Evolutionary conservation across 2,888 invertebrate genomes (phyloP), one percentile per base, ranked within the genome.

Genomic region (Ophonus ardosiacus): DNA sequence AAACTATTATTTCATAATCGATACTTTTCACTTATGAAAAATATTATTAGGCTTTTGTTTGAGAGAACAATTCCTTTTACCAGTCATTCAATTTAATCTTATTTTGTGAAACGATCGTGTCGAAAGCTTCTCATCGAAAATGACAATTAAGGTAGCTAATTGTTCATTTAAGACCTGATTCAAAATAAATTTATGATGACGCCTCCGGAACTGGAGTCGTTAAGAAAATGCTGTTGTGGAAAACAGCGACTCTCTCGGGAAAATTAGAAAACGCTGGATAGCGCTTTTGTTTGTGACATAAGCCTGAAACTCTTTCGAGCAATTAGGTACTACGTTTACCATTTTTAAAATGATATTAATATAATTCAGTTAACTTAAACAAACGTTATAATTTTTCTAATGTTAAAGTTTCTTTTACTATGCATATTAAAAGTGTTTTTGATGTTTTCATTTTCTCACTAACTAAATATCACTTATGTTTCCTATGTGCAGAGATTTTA

Each of bases 181-280:
- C 17, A 10, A 15, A 68, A 40, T 38, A 68, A 40, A 68, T 68
- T 68, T 68, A 68, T 68, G 68, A 68, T 68, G 40, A 40, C 38
- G 68, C 31, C 68, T 24, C 63, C 40, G 68, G 40, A 68, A 68
- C 38, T 68, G 40, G 40, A 68, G 40, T 68, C 40, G 40, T 68
- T 68, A 40, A 38, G 38, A 40, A 68, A 40, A 68, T 40, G 31
- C 40, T 38, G 68, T 18, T 38, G 68, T 68, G 68, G 63, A 68
- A 68, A 68, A 68, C 38, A 68, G 68, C 38, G 31, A 31, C 68
- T 68, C 68, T 40, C 68, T 40, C 68, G 68, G 15, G 38, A 68
- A 68, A 68, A 68, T 68, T 68, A 68, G 68, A 68, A 68, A 63
- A 68, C 17, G 40, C 68, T 68, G 68, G 15, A 68, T 68, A 40